Percentiles rank a stretch among this genome's conserved stretches.
phyloP scores from a whole-genome alignment of 2,113 vertebrate species.

The Vidua chalybeata region DNA sequence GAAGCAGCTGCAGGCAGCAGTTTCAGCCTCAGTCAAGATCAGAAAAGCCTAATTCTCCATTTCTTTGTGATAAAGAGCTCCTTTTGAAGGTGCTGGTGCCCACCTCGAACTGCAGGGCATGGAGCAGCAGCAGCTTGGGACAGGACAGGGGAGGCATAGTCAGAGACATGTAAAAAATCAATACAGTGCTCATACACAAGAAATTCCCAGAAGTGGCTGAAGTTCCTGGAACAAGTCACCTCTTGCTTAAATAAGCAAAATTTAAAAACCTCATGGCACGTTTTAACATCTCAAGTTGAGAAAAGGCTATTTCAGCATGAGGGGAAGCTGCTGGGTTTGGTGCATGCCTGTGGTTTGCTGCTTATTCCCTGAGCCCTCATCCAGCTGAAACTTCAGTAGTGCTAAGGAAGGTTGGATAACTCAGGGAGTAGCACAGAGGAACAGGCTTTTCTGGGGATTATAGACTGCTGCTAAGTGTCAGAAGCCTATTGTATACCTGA shows the following conservation, averaged over 20 bases:
- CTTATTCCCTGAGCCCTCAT: neutral
- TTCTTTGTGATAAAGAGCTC: neutral
- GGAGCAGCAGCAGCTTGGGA: neutral
- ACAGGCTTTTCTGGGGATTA: neutral
- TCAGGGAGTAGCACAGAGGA: neutral
- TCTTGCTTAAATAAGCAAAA: neutral
- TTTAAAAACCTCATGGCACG: neutral
- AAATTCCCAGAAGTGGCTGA: neutral
- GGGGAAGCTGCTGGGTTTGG: neutral
- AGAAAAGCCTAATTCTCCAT: neutral
- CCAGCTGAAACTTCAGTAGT: neutral
- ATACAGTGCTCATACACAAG: neutral
- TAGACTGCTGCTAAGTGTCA: neutral
- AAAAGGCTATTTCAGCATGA: neutral
- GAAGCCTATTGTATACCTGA: accelerated
- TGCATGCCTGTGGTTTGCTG: neutral
- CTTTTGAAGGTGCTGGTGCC: neutral
- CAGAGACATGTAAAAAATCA: neutral
- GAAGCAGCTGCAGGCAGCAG: neutral
- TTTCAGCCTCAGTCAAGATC: neutral
- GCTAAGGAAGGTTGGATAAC: neutral
- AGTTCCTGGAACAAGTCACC: neutral
- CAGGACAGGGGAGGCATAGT: neutral
- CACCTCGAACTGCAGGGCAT: neutral
- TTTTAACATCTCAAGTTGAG: neutral